Base-by-base conservation (phyloP, 2,888 invertebrate species). In the Nemurella pictetii region DNA sequence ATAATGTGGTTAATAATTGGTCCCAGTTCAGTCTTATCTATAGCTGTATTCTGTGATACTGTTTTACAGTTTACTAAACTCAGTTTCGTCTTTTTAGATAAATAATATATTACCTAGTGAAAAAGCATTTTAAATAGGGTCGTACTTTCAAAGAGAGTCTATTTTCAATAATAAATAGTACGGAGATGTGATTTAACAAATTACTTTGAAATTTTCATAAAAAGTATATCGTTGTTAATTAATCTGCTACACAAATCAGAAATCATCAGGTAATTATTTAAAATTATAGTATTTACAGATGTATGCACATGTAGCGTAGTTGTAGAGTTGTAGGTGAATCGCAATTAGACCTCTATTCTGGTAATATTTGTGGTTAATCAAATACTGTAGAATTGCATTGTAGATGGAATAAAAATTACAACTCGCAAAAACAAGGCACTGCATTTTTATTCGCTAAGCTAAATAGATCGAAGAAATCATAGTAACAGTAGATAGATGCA, bases 41-140 rank as follows among this genome's bases (percentile, higher is more conserved):
- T 81, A 35, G 80, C 80, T 81, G 32, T 81, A 32, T 81, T 26
- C 80, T 81, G 80, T 81, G 80, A 81, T 81, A 81, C 30, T 81
- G 4, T 81, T 26, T 35, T 28, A n/a, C 15, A 0, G 32, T 26
- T 35, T 28, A n/a, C 15, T 26, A 9, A 77, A 28, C 26, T 25
- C n/a, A n/a, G 74, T 74, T 74, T 74, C 55, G 35, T 7, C 4
- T 35, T 35, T 35, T 7, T 35, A 35, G 35, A 35, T 55, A 74
- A 7, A 74, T 74, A 74, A 74, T 74, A 26, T 75, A 75, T n/a
- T 12, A 26, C 25, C 2, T 28, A 15, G n/a, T 7, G 1, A 75
- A n/a, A 75, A 75, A 55, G n/a, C n/a, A n/a, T n/a, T n/a, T n/a
- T n/a, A n/a, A n/a, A n/a, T n/a, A 55, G 55, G n/a, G n/a, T n/a